Percentiles rank a stretch among this genome's conserved stretches.
phyloP scores from a whole-genome alignment of 2,113 vertebrate species.

The Mustelus asterias region DNA sequence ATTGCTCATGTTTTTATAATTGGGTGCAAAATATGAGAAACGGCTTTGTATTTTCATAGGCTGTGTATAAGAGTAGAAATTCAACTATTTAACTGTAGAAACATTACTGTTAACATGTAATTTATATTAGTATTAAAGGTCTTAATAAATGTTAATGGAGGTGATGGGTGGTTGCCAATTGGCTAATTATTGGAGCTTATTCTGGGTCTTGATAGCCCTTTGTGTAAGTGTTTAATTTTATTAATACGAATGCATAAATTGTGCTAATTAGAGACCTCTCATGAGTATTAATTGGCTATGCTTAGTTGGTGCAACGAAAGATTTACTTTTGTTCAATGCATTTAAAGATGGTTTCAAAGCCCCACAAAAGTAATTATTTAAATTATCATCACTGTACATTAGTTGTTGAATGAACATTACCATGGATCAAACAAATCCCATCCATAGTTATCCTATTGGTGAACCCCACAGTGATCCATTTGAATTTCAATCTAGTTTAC shows the following conservation, averaged over 20 bases:
- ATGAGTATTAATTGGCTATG: background rate
- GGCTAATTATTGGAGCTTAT: background rate
- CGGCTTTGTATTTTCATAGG: background rate
- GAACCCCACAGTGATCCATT: background rate
- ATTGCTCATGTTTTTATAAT: background rate
- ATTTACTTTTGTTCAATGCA: background rate
- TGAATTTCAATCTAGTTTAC: background rate
- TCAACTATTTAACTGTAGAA: background rate
- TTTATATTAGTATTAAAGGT: background rate
- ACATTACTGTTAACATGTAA: background rate
- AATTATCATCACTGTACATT: no score
- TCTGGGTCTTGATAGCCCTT: background rate
- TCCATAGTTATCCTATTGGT: background rate
- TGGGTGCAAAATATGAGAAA: background rate
- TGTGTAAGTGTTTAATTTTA: background rate
- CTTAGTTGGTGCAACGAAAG: background rate
- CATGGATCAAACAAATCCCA: background rate
- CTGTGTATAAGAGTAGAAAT: background rate
- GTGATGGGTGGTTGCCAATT: background rate
- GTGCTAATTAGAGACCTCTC: slow-evolving; percentile 23
- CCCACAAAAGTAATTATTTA: background rate
- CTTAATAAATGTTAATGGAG: background rate
- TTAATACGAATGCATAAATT: slow-evolving; percentile 7
- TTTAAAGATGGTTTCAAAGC: background rate
- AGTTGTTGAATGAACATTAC: background rate